Evolutionary conservation across 2,113 vertebrate genomes (phyloP).

Genomic region (Sphaerodactylus townsendi): DNA sequence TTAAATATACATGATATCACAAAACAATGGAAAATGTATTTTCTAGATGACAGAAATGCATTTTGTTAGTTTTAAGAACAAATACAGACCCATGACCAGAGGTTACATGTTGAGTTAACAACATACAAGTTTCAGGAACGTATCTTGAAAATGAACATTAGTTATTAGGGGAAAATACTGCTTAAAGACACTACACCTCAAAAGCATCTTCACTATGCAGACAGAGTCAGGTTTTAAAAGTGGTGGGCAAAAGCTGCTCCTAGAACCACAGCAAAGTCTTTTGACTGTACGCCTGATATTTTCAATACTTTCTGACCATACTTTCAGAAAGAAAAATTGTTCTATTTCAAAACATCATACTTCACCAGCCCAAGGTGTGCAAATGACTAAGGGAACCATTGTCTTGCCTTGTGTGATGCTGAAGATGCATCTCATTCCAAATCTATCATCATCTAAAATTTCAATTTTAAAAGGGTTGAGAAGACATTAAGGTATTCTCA

Average conservation of each 20-base stretch:
- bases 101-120: neutral
- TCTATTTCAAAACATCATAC: neutral
- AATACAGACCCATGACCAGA: rapidly evolving
- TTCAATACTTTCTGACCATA: rapidly evolving
- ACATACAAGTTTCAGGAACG: neutral
- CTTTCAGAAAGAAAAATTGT: rapidly evolving
- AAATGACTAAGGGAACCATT: neutral
- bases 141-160: neutral
- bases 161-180: neutral
- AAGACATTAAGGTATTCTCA: neutral
- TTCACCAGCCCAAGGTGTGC: too few relatives aligned
- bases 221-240: neutral
- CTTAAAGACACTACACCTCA: neutral
- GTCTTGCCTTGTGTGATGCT: neutral
- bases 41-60: neutral
- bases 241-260: neutral
- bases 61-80: neutral
- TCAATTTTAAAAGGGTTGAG: neutral
- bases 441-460: neutral
- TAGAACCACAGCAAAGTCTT: rapidly evolving
- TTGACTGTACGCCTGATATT: rapidly evolving
- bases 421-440: neutral
- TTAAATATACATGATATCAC: rapidly evolving
- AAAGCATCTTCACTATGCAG: neutral
- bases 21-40: rapidly evolving